phyloP scores from a whole-genome alignment of 2,113 vertebrate genomes.

The Alethe castanea region DNA sequence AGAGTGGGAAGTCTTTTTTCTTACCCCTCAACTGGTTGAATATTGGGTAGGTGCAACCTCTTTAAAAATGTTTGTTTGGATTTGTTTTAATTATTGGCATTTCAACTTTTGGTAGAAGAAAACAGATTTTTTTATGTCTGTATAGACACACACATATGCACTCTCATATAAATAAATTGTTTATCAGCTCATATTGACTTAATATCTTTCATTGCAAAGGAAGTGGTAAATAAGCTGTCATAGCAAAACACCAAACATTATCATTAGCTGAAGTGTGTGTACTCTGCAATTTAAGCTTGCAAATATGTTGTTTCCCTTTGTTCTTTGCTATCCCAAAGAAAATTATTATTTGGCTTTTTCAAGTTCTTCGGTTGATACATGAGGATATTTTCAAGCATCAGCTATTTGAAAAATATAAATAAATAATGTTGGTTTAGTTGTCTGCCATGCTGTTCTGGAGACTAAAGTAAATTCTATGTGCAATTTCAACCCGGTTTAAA shows the following conservation, averaged over 20 bases:
- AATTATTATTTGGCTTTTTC: conserved; percentile 42
- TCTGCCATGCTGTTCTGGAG: conserved; percentile 24
- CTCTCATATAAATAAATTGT: neutral
- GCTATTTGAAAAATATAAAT: conserved; percentile 25
- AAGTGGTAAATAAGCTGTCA: neutral
- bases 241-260: conserved; percentile 41
- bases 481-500: conserved; percentile 49
- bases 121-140: neutral
- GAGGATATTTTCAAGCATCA: conserved; percentile 44
- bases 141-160: neutral
- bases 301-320: conserved; percentile 28
- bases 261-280: conserved; percentile 17
- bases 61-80: neutral
- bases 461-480: conserved; percentile 5
- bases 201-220: conserved; percentile 23
- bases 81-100: neutral
- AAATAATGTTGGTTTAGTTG: conserved; percentile 36
- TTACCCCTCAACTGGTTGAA: neutral
- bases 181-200: conserved; percentile 24
- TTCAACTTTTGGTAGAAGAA: neutral
- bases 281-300: conserved; percentile 40
- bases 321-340: conserved; percentile 30
- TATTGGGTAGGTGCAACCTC: neutral
- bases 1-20: neutral
- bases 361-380: conserved; percentile 41